These are phyloP conservation scores for Drosophila rellima DNA, from an alignment of 2,888 invertebrate species.

Conservation along the genomic window DNA sequence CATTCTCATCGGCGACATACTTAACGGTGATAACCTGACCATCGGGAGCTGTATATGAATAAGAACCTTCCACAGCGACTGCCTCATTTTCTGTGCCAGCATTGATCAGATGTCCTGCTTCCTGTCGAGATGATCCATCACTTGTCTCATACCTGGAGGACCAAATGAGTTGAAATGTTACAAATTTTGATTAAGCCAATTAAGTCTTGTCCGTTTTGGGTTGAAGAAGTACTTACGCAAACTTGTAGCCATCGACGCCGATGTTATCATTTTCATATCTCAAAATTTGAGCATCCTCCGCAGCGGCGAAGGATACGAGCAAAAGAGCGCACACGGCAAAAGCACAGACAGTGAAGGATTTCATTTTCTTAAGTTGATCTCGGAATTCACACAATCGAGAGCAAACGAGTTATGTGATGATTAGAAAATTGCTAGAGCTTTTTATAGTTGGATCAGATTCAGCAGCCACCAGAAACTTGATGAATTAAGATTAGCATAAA, in stretches of 20 bases:
- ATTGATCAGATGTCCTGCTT: background rate
- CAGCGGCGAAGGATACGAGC: constrained; percentile 56
- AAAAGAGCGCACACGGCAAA: constrained; percentile 71
- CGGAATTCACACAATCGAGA: constrained; percentile 64
- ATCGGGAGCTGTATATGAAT: background rate
- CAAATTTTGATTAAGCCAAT: background rate
- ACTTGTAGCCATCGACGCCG: constrained; percentile 80
- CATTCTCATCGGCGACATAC: constrained; percentile 12
- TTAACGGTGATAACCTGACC: background rate
- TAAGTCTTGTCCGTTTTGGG: too few species aligned
- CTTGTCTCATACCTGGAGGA: constrained; percentile 3
- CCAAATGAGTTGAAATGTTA: background rate
- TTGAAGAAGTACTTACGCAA: constrained; percentile 67
- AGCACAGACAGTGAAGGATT: constrained; percentile 59
- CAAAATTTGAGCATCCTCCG: constrained; percentile 87
- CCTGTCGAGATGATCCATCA: background rate
- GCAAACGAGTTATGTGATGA: constrained; percentile 60
- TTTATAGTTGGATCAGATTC: constrained; percentile 59
- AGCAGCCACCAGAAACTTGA: constrained; percentile 8
- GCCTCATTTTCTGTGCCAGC: background rate
- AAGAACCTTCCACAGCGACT: background rate
- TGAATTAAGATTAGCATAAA: constrained; percentile 35
- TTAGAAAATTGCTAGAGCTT: constrained; percentile 59
- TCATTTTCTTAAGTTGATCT: constrained; percentile 66
- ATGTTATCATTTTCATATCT: constrained; percentile 87